Conservation (phyloP, 2,113 vertebrate genomes). For the Heterocephalus glaber region DNA sequence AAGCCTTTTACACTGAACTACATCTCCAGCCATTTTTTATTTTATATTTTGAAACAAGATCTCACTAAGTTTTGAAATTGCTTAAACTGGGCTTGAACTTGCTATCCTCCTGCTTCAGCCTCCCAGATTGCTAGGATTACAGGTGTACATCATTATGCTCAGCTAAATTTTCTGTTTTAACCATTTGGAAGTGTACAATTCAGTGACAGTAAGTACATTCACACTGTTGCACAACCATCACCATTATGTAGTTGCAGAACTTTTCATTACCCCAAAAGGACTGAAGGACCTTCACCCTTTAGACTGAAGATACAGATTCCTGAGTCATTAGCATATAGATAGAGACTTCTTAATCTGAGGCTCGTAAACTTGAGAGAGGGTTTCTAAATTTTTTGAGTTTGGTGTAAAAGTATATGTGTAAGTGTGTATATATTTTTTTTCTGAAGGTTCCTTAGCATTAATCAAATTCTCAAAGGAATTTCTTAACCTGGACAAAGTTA, state of each 20-base stretch:
- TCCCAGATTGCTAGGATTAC: not conserved
- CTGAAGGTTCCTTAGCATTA: not conserved
- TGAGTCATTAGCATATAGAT: not conserved
- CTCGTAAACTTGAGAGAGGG: not conserved
- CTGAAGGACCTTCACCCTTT: too few relatives aligned
- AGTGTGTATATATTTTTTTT: not conserved
- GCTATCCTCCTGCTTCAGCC: not conserved
- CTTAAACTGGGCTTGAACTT: not conserved
- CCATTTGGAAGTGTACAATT: not conserved
- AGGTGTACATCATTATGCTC: not conserved
- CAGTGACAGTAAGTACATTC: not conserved
- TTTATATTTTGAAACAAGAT: not conserved
- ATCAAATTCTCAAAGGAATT: slow-evolving; percentile 21
- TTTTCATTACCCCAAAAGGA: not conserved
- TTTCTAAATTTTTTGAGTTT: not conserved
- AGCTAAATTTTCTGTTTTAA: not conserved
- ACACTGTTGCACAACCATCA: not conserved
- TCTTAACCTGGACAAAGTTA: slow-evolving; percentile 33
- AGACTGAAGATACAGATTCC: slow-evolving; percentile 13
- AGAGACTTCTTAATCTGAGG: not conserved
- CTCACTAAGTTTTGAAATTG: not conserved
- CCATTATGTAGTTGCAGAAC: not conserved
- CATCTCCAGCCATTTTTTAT: not conserved
- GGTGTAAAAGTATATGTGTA: not conserved
- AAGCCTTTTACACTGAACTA: not conserved